Conservation (phyloP, 2,113 vertebrate genomes). For the Gasterosteus nipponicus region DNA sequence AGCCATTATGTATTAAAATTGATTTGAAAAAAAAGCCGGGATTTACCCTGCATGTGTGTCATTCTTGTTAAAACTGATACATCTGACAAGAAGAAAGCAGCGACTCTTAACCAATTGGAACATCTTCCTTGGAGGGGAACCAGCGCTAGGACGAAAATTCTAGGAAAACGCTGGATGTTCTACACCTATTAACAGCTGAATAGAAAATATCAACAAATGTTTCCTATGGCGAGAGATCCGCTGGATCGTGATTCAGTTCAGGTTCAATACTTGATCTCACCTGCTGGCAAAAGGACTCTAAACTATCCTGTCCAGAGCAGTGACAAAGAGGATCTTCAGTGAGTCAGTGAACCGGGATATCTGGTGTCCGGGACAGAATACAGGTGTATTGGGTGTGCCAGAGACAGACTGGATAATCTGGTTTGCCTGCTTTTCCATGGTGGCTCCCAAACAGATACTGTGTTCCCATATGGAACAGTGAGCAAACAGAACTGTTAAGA, state of each 20-base stretch:
- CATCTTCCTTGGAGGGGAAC: background rate
- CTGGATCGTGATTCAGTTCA: background rate
- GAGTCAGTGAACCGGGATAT: constrained; percentile 32
- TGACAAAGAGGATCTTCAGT: constrained; percentile 6
- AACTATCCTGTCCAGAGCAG: background rate
- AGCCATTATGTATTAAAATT: constrained; percentile 10
- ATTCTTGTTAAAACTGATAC: constrained; percentile 1
- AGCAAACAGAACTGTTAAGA: constrained; percentile 40
- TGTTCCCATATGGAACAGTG: background rate
- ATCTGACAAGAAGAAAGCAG: background rate
- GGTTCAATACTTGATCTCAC: background rate
- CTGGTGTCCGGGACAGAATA: constrained; percentile 41
- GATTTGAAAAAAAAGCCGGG: background rate
- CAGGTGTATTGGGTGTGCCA: constrained; percentile 48
- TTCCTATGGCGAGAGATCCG: background rate
- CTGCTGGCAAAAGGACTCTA: background rate
- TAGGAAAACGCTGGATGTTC: background rate
- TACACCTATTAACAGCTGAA: background rate
- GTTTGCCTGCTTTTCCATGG: constrained; percentile 52
- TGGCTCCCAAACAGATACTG: background rate
- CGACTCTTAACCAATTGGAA: background rate
- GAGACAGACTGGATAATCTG: constrained; percentile 59
- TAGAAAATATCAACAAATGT: background rate
- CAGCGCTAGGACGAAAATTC: background rate
- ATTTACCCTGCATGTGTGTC: background rate